Percentiles rank a stretch among this genome's conserved stretches.
Conservation (phyloP, 2,888 invertebrate genomes). For the Diabrotica balteata region DNA sequence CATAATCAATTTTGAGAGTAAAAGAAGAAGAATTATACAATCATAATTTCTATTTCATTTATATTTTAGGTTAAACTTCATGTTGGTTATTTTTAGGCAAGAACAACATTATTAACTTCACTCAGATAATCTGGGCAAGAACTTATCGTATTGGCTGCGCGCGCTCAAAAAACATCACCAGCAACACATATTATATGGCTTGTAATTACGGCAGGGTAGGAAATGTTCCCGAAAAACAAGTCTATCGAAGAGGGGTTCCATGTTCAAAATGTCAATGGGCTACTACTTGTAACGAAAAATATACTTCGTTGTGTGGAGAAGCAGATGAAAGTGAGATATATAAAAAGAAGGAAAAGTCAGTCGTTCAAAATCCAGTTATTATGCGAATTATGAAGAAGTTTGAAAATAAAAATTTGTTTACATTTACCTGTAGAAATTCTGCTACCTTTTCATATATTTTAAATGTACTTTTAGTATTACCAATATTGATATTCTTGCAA, state of each 20-base stretch:
- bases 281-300: constrained; percentile 23
- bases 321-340: not conserved
- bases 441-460: too few species aligned
- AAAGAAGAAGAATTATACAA: too few species aligned
- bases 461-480: too few species aligned
- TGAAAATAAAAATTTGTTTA: too few species aligned
- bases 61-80: too few species aligned
- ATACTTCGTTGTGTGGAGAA: constrained; percentile 29
- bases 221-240: constrained; percentile 4
- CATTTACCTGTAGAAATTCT: too few species aligned
- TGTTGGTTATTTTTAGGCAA: constrained; percentile 1
- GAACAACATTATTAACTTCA: constrained; percentile 33
- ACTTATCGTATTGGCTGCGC: constrained; percentile 29
- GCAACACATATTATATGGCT: constrained; percentile 6
- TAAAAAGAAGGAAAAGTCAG: too few species aligned
- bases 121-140: constrained; percentile 38
- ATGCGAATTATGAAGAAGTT: too few species aligned
- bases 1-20: too few species aligned
- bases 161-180: not conserved
- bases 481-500: too few species aligned
- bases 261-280: constrained; percentile 53
- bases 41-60: too few species aligned
- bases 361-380: too few species aligned
- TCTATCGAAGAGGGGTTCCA: constrained; percentile 21
- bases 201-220: constrained; percentile 32